Percentiles rank a stretch among this genome's conserved stretches.
These are phyloP conservation scores for Saxidomus purpurata DNA, from an alignment of 1,140 invertebrate genomes.

Conservation along the genomic window DNA sequence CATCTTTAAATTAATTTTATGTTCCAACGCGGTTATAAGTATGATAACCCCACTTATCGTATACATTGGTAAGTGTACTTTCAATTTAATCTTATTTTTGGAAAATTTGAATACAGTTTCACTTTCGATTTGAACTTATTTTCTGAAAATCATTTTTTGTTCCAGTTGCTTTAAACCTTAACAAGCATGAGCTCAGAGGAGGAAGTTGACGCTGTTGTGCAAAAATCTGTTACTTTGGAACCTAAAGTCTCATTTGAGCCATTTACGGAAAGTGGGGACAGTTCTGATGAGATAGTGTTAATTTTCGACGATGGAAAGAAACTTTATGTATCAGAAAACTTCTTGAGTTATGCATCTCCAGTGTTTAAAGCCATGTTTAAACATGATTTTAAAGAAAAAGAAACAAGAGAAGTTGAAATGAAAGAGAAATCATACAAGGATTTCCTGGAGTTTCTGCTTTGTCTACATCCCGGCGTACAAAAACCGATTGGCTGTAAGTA, in stretches of 20 bases:
- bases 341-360: slow-evolving; percentile 30
- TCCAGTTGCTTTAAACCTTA: too few relatives aligned
- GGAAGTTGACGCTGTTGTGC: too few relatives aligned
- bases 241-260: not conserved
- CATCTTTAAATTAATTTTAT: too few relatives aligned
- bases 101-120: too few relatives aligned
- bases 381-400: slow-evolving; percentile 38
- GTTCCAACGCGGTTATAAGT: too few relatives aligned
- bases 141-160: too few relatives aligned
- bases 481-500: slow-evolving; percentile 1
- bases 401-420: not conserved
- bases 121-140: too few relatives aligned
- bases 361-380: slow-evolving; percentile 46
- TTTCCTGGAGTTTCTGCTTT: not conserved
- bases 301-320: not conserved
- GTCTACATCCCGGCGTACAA: slow-evolving; percentile 11
- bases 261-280: not conserved
- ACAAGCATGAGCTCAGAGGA: too few relatives aligned
- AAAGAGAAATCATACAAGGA: not conserved
- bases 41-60: too few relatives aligned
- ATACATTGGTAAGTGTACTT: too few relatives aligned
- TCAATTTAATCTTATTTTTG: too few relatives aligned
- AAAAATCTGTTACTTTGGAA: too few relatives aligned
- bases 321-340: slow-evolving; percentile 6
- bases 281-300: not conserved